phyloP scores from a whole-genome alignment of 2,888 invertebrate genomes.

The Pardosa pseudoannulata region DNA sequence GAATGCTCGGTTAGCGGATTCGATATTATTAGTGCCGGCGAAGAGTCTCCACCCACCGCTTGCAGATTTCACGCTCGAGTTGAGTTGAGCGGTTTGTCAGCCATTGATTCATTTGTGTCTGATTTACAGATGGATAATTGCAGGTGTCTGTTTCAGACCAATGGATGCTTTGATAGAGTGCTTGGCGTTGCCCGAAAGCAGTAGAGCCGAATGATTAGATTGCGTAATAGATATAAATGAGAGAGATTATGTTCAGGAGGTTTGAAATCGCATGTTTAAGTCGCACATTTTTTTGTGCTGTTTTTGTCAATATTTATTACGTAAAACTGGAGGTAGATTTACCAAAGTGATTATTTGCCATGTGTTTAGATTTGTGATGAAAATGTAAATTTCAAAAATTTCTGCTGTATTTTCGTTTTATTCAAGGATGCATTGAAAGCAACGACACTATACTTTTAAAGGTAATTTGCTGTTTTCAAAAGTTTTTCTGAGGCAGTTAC shows the following conservation, averaged over 20 bases:
- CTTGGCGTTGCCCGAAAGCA: background rate
- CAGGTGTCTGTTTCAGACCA: background rate
- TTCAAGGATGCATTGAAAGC: too few species aligned
- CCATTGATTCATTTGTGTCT: conserved; percentile 10
- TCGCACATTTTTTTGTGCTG: background rate
- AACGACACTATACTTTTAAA: too few species aligned
- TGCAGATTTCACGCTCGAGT: conserved; percentile 42
- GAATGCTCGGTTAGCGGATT: conserved; percentile 45
- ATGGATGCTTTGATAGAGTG: background rate
- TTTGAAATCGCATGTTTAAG: background rate
- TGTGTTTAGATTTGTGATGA: too few species aligned
- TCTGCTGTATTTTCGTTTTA: too few species aligned
- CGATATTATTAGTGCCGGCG: conserved; percentile 36
- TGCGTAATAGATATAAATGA: background rate
- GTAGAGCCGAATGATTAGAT: background rate
- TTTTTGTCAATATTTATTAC: too few species aligned
- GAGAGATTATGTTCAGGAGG: background rate
- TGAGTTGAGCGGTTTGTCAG: conserved; percentile 26
- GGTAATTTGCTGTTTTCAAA: too few species aligned
- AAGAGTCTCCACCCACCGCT: conserved; percentile 29
- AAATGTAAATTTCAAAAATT: too few species aligned
- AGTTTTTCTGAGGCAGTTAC: too few species aligned
- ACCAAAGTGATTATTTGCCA: too few species aligned
- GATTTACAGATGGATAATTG: conserved; percentile 20
- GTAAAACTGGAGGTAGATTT: too few species aligned